A percentile compares a stretch with the other conserved stretches of the same genome.
phyloP scores from a whole-genome alignment of 2,113 vertebrate genomes.

The Trematomus loennbergii region DNA sequence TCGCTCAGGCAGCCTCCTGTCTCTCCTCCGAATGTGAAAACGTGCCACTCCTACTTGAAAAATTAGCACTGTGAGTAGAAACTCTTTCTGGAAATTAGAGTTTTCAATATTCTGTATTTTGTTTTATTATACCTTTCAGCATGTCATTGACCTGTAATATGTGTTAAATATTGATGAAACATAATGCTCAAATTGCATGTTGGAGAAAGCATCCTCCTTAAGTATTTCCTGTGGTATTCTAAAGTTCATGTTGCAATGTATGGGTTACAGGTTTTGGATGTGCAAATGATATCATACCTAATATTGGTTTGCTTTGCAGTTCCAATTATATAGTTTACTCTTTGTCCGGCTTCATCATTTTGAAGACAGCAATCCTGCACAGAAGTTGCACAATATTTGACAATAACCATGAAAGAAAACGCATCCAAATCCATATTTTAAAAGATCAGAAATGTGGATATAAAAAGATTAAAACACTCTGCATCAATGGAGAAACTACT shows the following conservation, averaged over 20 bases:
- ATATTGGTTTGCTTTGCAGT: constrained; percentile 1
- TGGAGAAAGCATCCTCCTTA: not conserved
- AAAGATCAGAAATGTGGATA: not conserved
- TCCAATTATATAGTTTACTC: not conserved
- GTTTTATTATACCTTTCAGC: not conserved
- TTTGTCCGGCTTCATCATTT: too few species aligned
- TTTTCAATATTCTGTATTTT: not conserved
- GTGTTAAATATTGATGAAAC: not conserved
- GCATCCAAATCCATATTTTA: too few species aligned
- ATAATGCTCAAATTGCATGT: not conserved
- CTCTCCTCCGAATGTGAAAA: constrained; percentile 98
- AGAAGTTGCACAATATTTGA: too few species aligned
- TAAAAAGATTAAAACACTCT: constrained; percentile 7
- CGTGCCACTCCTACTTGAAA: constrained; percentile 96
- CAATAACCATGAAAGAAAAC: too few species aligned
- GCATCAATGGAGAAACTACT: not conserved
- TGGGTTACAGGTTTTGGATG: not conserved
- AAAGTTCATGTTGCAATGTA: not conserved
- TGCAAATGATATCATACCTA: not conserved
- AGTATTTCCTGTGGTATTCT: not conserved
- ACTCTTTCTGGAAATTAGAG: not conserved
- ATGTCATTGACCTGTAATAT: not conserved
- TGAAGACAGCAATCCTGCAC: too few species aligned
- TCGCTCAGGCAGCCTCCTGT: constrained; percentile 91
- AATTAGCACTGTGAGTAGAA: constrained; percentile 95